Evolutionary conservation across 2,888 invertebrate genomes (phyloP).

Genomic region (Cacoxenus indagator): DNA sequence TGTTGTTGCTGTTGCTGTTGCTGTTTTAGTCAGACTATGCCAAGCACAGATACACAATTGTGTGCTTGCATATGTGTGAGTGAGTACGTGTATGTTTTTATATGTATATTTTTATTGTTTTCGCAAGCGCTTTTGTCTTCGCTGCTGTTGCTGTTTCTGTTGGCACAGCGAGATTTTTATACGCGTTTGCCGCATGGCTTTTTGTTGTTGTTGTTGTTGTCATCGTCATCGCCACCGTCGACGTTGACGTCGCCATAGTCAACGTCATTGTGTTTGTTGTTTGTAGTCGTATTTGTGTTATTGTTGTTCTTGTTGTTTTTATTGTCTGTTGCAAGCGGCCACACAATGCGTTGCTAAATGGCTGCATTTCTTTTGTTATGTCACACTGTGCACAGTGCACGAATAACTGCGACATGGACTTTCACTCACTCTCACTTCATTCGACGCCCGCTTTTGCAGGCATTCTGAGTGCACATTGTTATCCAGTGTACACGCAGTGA

Average conservation of each 20-base stretch:
- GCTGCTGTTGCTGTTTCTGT: background rate
- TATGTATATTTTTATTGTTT: slow-evolving; percentile 37
- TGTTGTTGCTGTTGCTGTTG: slow-evolving; percentile 20
- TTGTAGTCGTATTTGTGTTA: background rate
- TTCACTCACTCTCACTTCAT: background rate
- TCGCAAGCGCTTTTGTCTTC: slow-evolving; percentile 37
- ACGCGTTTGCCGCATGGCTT: background rate
- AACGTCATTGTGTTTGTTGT: background rate
- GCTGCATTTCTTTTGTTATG: background rate
- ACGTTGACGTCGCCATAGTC: slow-evolving; percentile 34
- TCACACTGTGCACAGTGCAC: background rate
- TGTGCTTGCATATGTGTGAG: background rate
- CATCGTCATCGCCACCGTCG: background rate
- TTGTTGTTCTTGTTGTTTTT: background rate
- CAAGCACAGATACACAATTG: background rate
- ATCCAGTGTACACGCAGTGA: slow-evolving; percentile 24
- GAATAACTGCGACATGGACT: background rate
- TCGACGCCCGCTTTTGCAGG: background rate
- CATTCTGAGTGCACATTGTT: slow-evolving; percentile 27
- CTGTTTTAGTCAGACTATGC: background rate
- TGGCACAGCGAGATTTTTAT: background rate
- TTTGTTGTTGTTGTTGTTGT: background rate
- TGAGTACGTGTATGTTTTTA: slow-evolving; percentile 31
- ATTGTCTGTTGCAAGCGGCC: background rate
- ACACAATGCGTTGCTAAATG: background rate